phyloP scores from a whole-genome alignment of 2,888 invertebrate genomes.

The Odontocerum albicorne region DNA sequence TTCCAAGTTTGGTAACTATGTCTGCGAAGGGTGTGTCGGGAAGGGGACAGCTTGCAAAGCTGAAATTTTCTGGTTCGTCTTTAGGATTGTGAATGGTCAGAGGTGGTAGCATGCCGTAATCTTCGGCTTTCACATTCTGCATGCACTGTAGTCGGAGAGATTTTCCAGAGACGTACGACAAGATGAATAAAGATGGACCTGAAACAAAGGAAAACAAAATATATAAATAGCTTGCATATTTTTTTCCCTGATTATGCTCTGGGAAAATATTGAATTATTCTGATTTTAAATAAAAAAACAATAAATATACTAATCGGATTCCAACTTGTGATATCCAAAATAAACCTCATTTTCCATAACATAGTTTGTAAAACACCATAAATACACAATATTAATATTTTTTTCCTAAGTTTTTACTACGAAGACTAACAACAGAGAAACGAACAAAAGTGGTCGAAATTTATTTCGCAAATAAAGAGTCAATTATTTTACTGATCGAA shows the following conservation, averaged over 20 bases:
- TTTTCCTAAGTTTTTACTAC: too few relatives aligned
- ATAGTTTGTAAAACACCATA: too few relatives aligned
- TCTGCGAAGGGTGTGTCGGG: constrained; percentile 54
- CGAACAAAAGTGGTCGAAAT: too few relatives aligned
- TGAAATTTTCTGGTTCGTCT: constrained; percentile 47
- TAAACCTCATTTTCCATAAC: too few relatives aligned
- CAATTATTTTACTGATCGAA: too few relatives aligned
- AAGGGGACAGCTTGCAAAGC: constrained; percentile 58
- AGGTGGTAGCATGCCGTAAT: constrained; percentile 22
- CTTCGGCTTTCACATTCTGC: constrained; percentile 10
- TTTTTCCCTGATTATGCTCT: not conserved
- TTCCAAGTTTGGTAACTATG: constrained; percentile 51
- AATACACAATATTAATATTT: too few relatives aligned
- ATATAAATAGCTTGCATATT: not conserved
- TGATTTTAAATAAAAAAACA: not conserved
- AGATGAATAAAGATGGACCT: constrained; percentile 12
- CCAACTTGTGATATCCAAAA: too few relatives aligned
- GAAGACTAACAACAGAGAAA: too few relatives aligned
- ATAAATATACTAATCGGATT: too few relatives aligned
- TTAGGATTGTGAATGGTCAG: constrained; percentile 13
- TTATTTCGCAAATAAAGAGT: too few relatives aligned
- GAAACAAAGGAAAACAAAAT: constrained; percentile 3
- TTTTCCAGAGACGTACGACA: constrained; percentile 16
- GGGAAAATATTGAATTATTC: not conserved
- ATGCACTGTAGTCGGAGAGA: constrained; percentile 15